A percentile compares a stretch with the other conserved stretches of the same genome.
phyloP scores from a whole-genome alignment of 2,888 invertebrate genomes.

The Mesochorus sp. region DNA sequence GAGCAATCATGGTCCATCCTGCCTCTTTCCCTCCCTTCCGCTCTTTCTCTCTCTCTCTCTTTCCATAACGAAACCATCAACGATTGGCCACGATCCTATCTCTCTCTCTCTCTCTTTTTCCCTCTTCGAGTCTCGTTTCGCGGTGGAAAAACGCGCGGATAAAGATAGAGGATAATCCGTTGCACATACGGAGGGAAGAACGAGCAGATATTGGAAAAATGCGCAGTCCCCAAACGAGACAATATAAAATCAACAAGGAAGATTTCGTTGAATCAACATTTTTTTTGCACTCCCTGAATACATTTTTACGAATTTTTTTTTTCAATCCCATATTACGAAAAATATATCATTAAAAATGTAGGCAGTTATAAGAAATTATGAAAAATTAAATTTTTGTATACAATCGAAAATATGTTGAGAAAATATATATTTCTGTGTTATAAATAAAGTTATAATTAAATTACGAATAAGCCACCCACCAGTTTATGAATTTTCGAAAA shows the following conservation, averaged over 20 bases:
- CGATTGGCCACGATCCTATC: conserved; percentile 53
- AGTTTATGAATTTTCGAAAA: too few relatives aligned
- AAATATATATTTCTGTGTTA: too few relatives aligned
- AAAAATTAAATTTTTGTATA: too few relatives aligned
- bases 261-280: conserved; percentile 65
- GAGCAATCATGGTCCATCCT: conserved; percentile 70
- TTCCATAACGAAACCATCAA: conserved; percentile 12
- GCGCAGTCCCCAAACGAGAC: conserved; percentile 2
- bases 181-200: conserved; percentile 17
- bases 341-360: too few relatives aligned
- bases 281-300: too few relatives aligned
- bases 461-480: too few relatives aligned
- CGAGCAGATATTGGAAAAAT: conserved; percentile 48
- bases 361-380: too few relatives aligned
- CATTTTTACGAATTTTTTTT: too few relatives aligned
- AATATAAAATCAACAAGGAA: conserved; percentile 46
- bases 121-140: conserved; percentile 31
- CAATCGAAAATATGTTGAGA: too few relatives aligned
- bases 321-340: too few relatives aligned
- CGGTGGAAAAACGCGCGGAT: conserved; percentile 19
- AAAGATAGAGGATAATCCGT: conserved; percentile 32
- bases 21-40: neutral
- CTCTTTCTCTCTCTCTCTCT: conserved; percentile 7
- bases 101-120: too few relatives aligned
- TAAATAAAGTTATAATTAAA: too few relatives aligned